Evolutionary conservation across 2,888 invertebrate genomes (phyloP), one percentile per base, ranked within the genome.

Genomic region (Litoditis marina): DNA sequence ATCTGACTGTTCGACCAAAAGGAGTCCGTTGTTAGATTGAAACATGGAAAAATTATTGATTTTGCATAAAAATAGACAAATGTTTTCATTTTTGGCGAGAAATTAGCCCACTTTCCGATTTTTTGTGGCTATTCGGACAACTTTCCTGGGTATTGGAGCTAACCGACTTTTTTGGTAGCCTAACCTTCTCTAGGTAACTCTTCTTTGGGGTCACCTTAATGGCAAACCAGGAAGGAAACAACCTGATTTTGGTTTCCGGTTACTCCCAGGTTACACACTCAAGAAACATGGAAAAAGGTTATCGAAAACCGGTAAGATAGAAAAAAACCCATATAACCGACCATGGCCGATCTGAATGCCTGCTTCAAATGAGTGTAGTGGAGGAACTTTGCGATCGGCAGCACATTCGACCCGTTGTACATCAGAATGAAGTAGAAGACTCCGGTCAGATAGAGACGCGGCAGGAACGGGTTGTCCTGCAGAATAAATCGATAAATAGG

Each of bases 381-480:
- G 54, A 99, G 87, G 85, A 98, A 94, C 79, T 90, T 88, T 0
- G 95, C 95, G 57, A 99, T 90, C 0, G 96, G 96, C 70, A 98
- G 86, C 64, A 98, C 89, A 83, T 98, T 98, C 36, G 95, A 95
- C 22, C 71, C 98, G 0, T 94, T 96, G 84, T 98, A 99, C 90
- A 98, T 91, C 69, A 98, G 87, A 87, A 98, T 94, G 84, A 98
- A 98, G 86, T 92, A 99, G 85, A 80, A 99, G 28, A 93, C 90
- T 2, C 98, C 98, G 0, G 93, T 92, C 63, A 92, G 87, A 84
- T 96, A 96, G 49, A 98, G 87, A 79, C 93, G 91, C 0, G 94
- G 91, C 81, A 95, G 89, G 83, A 91, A 90, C 0, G 94, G 93
- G 86, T 99, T 99, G 85, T 99, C 95, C 83, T 68, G 51, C 19